A percentile compares a stretch with the other conserved stretches of the same genome.
Conservation (phyloP, 2,113 vertebrate genomes). For the Glaucomys volans region DNA sequence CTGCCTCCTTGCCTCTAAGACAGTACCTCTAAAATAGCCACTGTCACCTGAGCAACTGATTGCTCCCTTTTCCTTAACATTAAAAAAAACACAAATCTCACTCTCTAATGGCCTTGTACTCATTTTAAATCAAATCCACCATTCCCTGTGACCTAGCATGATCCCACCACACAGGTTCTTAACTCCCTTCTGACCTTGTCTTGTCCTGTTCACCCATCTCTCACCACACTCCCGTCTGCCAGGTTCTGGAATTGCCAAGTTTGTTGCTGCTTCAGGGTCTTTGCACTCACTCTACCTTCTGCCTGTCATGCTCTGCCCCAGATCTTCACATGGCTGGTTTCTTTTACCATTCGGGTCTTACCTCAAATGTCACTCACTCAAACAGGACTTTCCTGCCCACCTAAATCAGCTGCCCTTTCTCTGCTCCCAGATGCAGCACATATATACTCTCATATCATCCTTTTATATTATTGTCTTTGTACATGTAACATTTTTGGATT, state of each 20-base stretch:
- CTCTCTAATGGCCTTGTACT: neutral
- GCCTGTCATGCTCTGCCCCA: slow-evolving; percentile 24
- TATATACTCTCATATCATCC: neutral
- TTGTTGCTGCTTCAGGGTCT: slow-evolving; percentile 41
- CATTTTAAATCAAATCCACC: neutral
- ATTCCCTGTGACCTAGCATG: neutral
- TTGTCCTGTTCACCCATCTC: neutral
- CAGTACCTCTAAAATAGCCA: neutral
- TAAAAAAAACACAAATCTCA: neutral
- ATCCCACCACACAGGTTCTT: neutral
- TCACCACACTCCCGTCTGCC: neutral
- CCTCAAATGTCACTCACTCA: neutral
- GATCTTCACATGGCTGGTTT: neutral
- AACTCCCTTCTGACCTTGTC: slow-evolving; percentile 19
- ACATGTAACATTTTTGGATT: neutral
- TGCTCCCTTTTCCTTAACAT: neutral
- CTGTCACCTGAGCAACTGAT: neutral
- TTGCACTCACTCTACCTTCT: neutral
- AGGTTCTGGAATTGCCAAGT: neutral
- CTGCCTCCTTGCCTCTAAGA: neutral
- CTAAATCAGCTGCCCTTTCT: neutral
- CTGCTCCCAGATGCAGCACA: neutral
- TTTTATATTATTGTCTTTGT: neutral
- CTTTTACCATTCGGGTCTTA: neutral
- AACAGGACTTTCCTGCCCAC: neutral